A percentile compares a stretch with the other conserved stretches of the same genome.
Conservation (phyloP, 2,888 invertebrate genomes). For the Maniola hyperantus region DNA sequence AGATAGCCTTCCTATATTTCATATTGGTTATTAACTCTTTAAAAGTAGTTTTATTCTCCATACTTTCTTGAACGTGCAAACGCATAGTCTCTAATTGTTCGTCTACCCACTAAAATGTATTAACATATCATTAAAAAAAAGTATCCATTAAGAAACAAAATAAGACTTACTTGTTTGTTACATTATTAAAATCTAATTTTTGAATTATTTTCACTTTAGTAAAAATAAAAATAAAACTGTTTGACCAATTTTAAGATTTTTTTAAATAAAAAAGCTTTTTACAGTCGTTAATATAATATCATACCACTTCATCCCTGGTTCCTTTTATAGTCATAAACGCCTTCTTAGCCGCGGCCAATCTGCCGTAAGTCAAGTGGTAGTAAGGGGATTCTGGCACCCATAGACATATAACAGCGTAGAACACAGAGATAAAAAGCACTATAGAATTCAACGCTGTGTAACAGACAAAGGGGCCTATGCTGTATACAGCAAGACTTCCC, state of each 20-base stretch:
- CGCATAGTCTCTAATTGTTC: slow-evolving; percentile 64
- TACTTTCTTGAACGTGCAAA: slow-evolving; percentile 74
- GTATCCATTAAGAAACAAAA: too few relatives aligned
- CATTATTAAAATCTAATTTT: too few relatives aligned
- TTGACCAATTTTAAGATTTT: too few relatives aligned
- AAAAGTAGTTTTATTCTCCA: slow-evolving; percentile 76
- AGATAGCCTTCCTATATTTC: slow-evolving; percentile 77
- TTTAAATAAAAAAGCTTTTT: too few relatives aligned
- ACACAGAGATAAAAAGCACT: slow-evolving; percentile 70
- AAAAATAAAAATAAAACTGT: too few relatives aligned
- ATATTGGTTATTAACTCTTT: slow-evolving; percentile 76
- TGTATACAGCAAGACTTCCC: slow-evolving; percentile 70
- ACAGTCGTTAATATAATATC: neutral
- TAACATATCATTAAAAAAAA: too few relatives aligned
- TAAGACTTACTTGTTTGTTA: too few relatives aligned
- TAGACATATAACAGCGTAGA: slow-evolving; percentile 72
- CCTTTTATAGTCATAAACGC: slow-evolving; percentile 72
- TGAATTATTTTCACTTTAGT: too few relatives aligned
- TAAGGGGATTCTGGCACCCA: slow-evolving; percentile 86
- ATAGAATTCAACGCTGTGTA: slow-evolving; percentile 71
- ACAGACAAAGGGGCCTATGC: slow-evolving; percentile 76
- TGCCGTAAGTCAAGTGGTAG: slow-evolving; percentile 80
- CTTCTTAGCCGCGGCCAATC: slow-evolving; percentile 70
- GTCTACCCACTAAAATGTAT: slow-evolving; percentile 66
- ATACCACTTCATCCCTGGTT: slow-evolving; percentile 67